These are phyloP conservation scores for Orius insidiosus DNA, from an alignment of 1,140 invertebrate species.

Conservation along the genomic window DNA sequence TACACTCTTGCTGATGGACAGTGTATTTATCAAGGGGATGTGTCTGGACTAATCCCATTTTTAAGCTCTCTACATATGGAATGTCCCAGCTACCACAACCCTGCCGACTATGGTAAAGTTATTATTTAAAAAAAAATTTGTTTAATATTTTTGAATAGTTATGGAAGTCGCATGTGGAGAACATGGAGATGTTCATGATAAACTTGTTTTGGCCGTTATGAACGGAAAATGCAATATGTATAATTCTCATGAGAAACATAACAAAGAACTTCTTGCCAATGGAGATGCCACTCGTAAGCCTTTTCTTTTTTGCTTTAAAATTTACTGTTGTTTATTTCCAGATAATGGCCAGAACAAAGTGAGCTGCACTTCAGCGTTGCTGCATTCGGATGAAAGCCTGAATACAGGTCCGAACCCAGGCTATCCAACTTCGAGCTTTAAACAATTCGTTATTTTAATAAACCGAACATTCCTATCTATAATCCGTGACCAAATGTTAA, in stretches of 20 bases:
- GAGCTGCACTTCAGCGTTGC: slow-evolving; percentile 14
- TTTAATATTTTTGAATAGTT: slow-evolving; percentile 34
- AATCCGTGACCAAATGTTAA: slow-evolving; percentile 42
- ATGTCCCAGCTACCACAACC: slow-evolving; percentile 88
- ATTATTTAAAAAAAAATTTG: slow-evolving; percentile 1
- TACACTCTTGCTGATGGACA: slow-evolving; percentile 71
- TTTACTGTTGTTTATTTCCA: no score
- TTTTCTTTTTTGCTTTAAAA: no score
- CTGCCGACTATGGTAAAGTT: slow-evolving; percentile 73
- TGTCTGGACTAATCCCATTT: slow-evolving; percentile 56
- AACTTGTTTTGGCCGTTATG: slow-evolving; percentile 66
- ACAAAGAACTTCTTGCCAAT: slow-evolving; percentile 16
- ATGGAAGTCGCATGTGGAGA: slow-evolving; percentile 89
- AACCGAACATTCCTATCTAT: slow-evolving; percentile 39
- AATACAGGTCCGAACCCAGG: slow-evolving; percentile 19
- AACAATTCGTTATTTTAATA: slow-evolving; percentile 39
- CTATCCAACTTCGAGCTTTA: slow-evolving; percentile 33
- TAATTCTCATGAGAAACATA: slow-evolving; percentile 31
- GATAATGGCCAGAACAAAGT: neutral
- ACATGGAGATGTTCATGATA: slow-evolving; percentile 73
- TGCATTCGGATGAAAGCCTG: slow-evolving; percentile 23
- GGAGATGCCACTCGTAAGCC: slow-evolving; percentile 13
- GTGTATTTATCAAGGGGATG: slow-evolving; percentile 71
- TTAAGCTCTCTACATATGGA: slow-evolving; percentile 51
- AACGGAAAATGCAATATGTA: slow-evolving; percentile 42